Conservation (phyloP, 2,113 vertebrate genomes). For the Corythornis vintsioides region DNA sequence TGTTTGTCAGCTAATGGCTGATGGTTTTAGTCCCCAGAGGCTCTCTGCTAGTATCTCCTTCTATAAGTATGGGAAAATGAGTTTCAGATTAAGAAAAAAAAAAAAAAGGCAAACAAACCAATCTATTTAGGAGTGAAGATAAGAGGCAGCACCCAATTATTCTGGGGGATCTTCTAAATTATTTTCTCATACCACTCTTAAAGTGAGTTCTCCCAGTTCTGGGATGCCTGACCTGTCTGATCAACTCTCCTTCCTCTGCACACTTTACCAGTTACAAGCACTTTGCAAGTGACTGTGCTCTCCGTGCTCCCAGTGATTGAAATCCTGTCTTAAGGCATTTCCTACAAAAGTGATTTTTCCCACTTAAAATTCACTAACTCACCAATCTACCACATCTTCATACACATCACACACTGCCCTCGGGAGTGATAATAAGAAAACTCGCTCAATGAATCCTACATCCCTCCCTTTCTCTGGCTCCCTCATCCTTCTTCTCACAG, state of each 20-base stretch:
- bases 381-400: not conserved
- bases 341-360: not conserved
- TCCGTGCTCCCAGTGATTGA: not conserved
- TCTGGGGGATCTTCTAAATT: not conserved
- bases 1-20: not conserved
- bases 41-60: not conserved
- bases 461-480: not conserved
- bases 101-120: not conserved
- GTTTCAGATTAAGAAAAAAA: not conserved
- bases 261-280: not conserved
- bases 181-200: not conserved
- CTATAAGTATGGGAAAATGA: not conserved
- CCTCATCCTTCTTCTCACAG: not conserved
- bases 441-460: not conserved
- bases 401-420: not conserved
- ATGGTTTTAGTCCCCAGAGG: not conserved
- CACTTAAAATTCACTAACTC: conserved; percentile 1
- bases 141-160: not conserved
- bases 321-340: not conserved
- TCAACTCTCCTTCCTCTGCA: not conserved
- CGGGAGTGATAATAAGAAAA: not conserved
- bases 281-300: not conserved
- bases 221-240: not conserved
- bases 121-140: not conserved
- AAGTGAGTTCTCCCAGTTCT: not conserved